Evolutionary conservation across 2,888 invertebrate species (phyloP), one percentile per base, ranked within the genome.

Genomic region (Minunthozetes semirufus): DNA sequence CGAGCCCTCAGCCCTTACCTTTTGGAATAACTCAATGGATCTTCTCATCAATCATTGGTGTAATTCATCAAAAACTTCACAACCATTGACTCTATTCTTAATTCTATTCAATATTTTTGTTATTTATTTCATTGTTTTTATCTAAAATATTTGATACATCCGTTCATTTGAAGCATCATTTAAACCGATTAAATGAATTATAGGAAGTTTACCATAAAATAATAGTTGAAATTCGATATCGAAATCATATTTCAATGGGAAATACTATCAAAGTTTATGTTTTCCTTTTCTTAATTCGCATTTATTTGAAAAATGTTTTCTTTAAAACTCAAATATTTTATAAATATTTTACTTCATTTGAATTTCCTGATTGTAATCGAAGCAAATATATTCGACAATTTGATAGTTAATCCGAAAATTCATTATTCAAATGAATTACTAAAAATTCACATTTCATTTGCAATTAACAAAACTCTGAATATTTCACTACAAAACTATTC

Each of bases 31-130:
- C 11, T 33, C 70, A 8, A 53, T 68, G 1, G 27, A 11, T 17
- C 27, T 22, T 19, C 9, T 74, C 17, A 42, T 74, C 8, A 74
- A 48, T 22, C 33, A 68, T 4, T 74, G 74, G 74, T 74, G 74
- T 53, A 48, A 70, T 66, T 66, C 63, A 66, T 66, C 33, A 19
- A n/a, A 66, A 38, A 19, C 33, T 38, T 17, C 9, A 19, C n/a
- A 66, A n/a, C 33, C 17, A 19, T 66, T 66, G n/a, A 19, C 25
- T 29, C 1, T 66, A n/a, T 38, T 19, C 17, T 38, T 66, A 5
- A 33, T 66, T 38, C 1, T 38, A 8, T n/a, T 38, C n/a, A 13
- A 8, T 66, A 11, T 66, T 66, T n/a, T 53, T 19, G n/a, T 53
- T n/a, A 66, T 38, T 66, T 9, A 66, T 11, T 66, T 66, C 15